Conservation (phyloP, 2,113 vertebrate genomes). For the Girardinichthys multiradiatus region DNA sequence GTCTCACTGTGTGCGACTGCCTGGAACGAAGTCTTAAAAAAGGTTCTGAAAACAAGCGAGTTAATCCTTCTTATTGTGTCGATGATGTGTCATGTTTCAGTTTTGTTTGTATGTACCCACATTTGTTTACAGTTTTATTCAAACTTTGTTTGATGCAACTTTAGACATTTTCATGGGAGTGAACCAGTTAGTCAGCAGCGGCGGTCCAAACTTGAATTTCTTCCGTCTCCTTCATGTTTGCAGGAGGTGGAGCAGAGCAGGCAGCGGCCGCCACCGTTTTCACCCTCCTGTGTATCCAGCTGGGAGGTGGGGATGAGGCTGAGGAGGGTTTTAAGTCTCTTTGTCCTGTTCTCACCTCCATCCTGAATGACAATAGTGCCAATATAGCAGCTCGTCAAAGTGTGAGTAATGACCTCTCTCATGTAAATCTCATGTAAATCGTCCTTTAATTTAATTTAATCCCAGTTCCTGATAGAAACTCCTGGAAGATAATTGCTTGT, state of each 20-base stretch:
- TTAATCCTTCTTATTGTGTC: neutral
- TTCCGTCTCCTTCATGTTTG: neutral
- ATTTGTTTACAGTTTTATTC: neutral
- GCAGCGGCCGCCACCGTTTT: constrained; percentile 84
- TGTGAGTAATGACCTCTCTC: constrained; percentile 80
- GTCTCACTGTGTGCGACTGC: constrained; percentile 87
- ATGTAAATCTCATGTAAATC: too few relatives aligned
- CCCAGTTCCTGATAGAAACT: neutral
- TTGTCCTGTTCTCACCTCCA: constrained; percentile 82
- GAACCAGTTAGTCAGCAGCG: neutral
- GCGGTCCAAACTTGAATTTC: neutral
- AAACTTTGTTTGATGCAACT: neutral
- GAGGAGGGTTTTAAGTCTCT: constrained; percentile 89
- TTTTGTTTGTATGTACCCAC: neutral
- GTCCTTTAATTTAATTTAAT: too few relatives aligned
- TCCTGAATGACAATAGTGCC: constrained; percentile 85
- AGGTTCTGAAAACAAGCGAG: constrained; percentile 73
- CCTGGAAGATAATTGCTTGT: too few relatives aligned
- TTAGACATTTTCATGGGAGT: neutral
- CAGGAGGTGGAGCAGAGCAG: constrained; percentile 94
- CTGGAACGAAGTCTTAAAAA: constrained; percentile 93
- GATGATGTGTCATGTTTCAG: neutral
- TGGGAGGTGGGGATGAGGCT: constrained; percentile 88
- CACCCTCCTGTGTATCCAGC: constrained; percentile 90
- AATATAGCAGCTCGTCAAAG: constrained; percentile 86